A percentile compares a stretch with the other conserved stretches of the same genome.
phyloP scores from a whole-genome alignment of 2,113 vertebrate genomes.

The Henicopernis longicauda region DNA sequence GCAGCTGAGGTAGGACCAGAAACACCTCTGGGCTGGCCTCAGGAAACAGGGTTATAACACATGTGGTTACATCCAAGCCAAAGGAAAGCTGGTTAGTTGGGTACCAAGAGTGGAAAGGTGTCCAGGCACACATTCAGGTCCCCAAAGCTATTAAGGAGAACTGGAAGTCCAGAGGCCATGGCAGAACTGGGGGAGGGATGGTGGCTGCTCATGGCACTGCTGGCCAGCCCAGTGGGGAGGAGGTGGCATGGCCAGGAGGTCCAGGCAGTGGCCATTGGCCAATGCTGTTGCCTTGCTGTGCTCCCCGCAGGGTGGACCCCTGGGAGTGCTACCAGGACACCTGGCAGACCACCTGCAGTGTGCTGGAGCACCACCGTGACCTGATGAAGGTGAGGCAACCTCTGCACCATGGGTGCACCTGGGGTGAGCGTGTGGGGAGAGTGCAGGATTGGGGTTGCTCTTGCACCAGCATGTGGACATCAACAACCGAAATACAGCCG shows the following conservation, averaged over 20 bases:
- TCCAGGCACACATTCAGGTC: not conserved
- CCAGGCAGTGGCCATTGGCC: not conserved
- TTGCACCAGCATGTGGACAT: not conserved
- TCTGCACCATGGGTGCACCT: accelerated
- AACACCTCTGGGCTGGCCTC: not conserved
- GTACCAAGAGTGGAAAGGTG: not conserved
- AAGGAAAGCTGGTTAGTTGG: not conserved
- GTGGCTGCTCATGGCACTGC: not conserved
- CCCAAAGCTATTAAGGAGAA: not conserved
- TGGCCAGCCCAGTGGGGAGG: not conserved
- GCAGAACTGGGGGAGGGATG: accelerated
- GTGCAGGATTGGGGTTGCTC: not conserved
- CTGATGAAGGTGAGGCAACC: slow-evolving; percentile 89
- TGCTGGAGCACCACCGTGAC: slow-evolving; percentile 95
- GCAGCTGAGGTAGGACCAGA: not conserved
- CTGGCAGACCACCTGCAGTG: slow-evolving; percentile 97
- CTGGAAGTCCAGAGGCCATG: not conserved
- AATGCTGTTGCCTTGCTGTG: not conserved
- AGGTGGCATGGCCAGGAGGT: not conserved
- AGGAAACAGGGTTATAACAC: not conserved
- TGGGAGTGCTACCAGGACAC: slow-evolving; percentile 99
- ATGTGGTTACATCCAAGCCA: not conserved
- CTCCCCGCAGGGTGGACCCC: slow-evolving; percentile 87
- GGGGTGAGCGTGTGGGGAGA: not conserved
- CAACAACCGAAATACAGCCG: not conserved